Evolutionary conservation across 2,888 invertebrate genomes (phyloP), one percentile per base, ranked within the genome.

Genomic region (Phyto melanocephala): DNA sequence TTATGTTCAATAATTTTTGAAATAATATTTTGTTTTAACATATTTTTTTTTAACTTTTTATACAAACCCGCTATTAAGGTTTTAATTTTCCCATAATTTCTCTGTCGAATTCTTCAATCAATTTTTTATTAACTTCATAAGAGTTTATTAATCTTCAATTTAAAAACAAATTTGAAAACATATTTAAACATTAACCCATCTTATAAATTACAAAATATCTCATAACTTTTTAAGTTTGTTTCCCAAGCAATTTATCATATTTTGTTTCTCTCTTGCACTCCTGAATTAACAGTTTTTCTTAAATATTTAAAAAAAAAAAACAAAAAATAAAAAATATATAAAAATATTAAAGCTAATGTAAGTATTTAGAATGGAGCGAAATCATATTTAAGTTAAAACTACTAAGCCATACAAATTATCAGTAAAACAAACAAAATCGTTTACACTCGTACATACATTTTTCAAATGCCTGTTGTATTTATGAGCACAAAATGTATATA

Each of bases 211-310:
- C 10, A 54, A 37, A 54, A 11, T 7, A 28, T 28, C 6, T 28
- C 3, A 28, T 28, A 20, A 10, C 28, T 35, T 24, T 35, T 65
- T 24, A 20, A 56, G 28, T 24, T 6, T 8, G n/a, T 33, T 78
- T 70, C 54, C 17, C 54, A 78, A 63, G 47, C 56, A 78, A 78
- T 78, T 71, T 78, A 63, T 71, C 78, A 71, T 5, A 28, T 78
- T 35, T 63, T 62, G 22, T 8, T 8, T 40, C 15, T 28, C 2
- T 17, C 20, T 62, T 60, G 11, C 35, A 45, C 47, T 65, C 35
- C 13, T 6, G 13, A 28, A 60, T 42, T 22, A n/a, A 35, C 24
- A 8, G 8, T 67, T 50, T 62, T 60, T 35, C 22, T 40, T 62
- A 42, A 20, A 15, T 47, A 28, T 28, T 28, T n/a, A n/a, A n/a